Conservation (phyloP, 1,140 invertebrate species). For the Rhagoletis zephyria region DNA sequence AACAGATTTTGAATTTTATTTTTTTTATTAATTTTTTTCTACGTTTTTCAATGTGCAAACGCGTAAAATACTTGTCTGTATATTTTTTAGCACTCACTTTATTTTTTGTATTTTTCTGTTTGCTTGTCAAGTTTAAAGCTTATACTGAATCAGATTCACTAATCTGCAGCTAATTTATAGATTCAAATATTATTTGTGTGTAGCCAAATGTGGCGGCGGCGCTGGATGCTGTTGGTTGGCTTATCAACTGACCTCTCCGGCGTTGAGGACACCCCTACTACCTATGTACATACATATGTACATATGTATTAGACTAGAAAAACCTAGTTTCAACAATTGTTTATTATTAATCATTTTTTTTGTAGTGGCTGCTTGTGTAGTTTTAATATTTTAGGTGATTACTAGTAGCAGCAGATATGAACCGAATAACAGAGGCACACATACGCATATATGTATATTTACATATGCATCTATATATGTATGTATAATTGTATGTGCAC, state of each 20-base stretch:
- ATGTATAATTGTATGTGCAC: not conserved
- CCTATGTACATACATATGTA: not conserved
- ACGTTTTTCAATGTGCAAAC: too few species aligned
- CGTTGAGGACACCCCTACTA: not conserved
- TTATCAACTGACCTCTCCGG: conserved; percentile 9
- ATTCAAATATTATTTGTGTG: not conserved
- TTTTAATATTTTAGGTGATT: not conserved
- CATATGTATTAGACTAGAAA: not conserved
- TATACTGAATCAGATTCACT: not conserved
- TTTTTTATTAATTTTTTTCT: not conserved
- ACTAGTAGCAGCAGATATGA: not conserved
- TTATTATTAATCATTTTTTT: not conserved
- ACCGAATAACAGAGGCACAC: not conserved
- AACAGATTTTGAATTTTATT: not conserved
- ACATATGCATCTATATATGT: not conserved
- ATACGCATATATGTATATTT: not conserved
- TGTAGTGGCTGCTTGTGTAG: not conserved
- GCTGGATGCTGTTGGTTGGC: not conserved
- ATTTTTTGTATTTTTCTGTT: not conserved
- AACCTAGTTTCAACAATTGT: not conserved
- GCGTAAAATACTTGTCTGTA: too few species aligned
- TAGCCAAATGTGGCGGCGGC: not conserved
- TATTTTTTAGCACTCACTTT: conserved; percentile 18
- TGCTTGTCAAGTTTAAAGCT: conserved; percentile 11
- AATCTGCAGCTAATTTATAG: conserved; percentile 31